Evolutionary conservation across 2,113 vertebrate genomes (phyloP), one percentile per base, ranked within the genome.

Genomic region (Calyptomena viridis): DNA sequence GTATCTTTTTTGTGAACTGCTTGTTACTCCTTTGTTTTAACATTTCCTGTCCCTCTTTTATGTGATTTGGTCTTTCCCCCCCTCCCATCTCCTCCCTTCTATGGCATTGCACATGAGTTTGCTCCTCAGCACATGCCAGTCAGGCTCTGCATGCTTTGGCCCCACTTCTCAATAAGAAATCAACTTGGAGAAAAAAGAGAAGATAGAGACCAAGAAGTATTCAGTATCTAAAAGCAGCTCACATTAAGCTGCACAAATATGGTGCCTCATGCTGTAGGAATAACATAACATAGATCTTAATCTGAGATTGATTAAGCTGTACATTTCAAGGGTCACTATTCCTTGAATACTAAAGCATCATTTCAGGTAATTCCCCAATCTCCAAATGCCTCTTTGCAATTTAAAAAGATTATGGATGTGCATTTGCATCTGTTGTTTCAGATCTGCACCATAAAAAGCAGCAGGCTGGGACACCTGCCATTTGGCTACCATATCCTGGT

Each of bases 401-500:
- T 14, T 23, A n/a, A 88, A 78, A 73, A 59, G 7, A 10, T 12
- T 28, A 30, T 42, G 23, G 16, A 23, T 74, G 1, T 22, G 5
- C 8, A 10, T 22, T 52, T 60, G 10, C 50, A 68, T 19, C 6
- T 59, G 18, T 68, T 9, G 2, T 47, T 91, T 73, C 76, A 64
- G 21, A 60, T 49, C 30, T 3, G 1, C 39, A 60, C 7, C 8
- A 9, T n/a, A 7, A 83, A 33, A 84, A 60, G n/a, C 1, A 2
- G 9, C 12, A 49, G 33, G 4, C 23, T 64, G 24, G 11, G 14
- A 49, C 16, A 33, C 2, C 24, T 62, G 12, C 7, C 37, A 6
- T 40, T 46, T 37, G 11, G 13, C 17, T 53, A 50, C 5, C 0
- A 0, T 3, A 9, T 46, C 22, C 33, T 7, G 1, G 8, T 79